These are phyloP conservation scores for Hyphantria cunea DNA, from an alignment of 1,140 invertebrate species.

Conservation along the genomic window DNA sequence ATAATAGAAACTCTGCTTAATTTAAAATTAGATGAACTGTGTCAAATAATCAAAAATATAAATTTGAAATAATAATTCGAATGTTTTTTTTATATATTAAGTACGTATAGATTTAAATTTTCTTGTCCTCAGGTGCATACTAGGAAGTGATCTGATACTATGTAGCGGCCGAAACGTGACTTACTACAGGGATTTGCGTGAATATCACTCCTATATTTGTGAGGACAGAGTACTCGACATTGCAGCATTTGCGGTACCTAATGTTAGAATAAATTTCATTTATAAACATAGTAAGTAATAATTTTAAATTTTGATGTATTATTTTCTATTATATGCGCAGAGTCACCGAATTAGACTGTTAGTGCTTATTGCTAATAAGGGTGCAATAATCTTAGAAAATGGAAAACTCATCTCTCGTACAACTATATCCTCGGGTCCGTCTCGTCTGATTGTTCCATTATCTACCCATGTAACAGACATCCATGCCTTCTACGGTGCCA, in stretches of 20 bases:
- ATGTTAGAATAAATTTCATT: slow-evolving; percentile 51
- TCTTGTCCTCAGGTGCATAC: slow-evolving; percentile 51
- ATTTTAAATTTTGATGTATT: slow-evolving; percentile 9
- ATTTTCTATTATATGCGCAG: slow-evolving; percentile 39
- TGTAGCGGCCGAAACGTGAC: slow-evolving; percentile 67
- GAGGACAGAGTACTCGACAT: slow-evolving; percentile 72
- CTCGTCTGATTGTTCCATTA: slow-evolving; percentile 52
- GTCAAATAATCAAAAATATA: too few relatives aligned
- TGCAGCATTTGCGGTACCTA: slow-evolving; percentile 62
- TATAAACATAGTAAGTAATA: neutral
- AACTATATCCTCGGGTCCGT: slow-evolving; percentile 56
- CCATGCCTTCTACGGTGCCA: slow-evolving; percentile 64
- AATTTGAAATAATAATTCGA: too few relatives aligned
- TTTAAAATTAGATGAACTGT: too few relatives aligned
- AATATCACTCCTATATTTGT: slow-evolving; percentile 62
- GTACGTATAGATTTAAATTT: too few relatives aligned
- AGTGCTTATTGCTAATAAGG: slow-evolving; percentile 67
- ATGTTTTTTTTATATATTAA: too few relatives aligned
- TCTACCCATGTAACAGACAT: slow-evolving; percentile 45
- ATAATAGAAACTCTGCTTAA: too few relatives aligned
- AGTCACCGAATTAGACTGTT: slow-evolving; percentile 58
- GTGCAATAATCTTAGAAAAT: slow-evolving; percentile 61
- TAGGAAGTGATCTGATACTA: slow-evolving; percentile 64
- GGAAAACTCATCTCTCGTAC: slow-evolving; percentile 52
- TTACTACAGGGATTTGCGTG: slow-evolving; percentile 64